These are phyloP conservation scores for Formicarius rufipectus DNA, from an alignment of 2,113 vertebrate genomes.

Conservation along the genomic window DNA sequence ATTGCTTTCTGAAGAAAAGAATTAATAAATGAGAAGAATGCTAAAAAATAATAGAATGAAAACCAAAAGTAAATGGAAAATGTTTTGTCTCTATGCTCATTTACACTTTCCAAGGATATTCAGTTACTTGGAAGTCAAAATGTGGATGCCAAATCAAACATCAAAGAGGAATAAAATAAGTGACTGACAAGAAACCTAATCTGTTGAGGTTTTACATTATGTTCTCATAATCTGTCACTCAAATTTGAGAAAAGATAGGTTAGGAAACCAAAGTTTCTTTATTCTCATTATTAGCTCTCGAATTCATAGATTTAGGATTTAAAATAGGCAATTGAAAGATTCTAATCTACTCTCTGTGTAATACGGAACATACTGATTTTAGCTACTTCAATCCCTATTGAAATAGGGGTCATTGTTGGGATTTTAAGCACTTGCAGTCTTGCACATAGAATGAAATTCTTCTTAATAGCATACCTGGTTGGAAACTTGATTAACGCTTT, in stretches of 20 bases:
- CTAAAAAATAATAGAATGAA: background rate
- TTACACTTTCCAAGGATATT: background rate
- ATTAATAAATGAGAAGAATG: background rate
- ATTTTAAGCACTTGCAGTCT: background rate
- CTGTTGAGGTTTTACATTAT: background rate
- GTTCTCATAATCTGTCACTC: background rate
- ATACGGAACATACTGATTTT: background rate
- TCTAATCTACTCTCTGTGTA: background rate
- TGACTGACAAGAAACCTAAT: background rate
- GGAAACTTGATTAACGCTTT: background rate
- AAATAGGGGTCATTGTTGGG: background rate
- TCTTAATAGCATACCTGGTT: background rate
- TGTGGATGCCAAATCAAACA: background rate
- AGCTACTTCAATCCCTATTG: background rate
- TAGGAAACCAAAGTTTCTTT: background rate
- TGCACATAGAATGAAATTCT: background rate
- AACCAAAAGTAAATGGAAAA: background rate
- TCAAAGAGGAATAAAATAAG: background rate
- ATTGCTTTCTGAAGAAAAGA: background rate
- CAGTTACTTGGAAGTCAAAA: background rate
- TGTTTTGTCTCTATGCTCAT: background rate
- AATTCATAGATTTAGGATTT: background rate
- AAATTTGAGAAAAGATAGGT: background rate
- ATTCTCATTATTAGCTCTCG: background rate
- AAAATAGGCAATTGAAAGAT: background rate